Base-by-base conservation (phyloP, 2,888 invertebrate genomes). In the Myathropa florea region DNA sequence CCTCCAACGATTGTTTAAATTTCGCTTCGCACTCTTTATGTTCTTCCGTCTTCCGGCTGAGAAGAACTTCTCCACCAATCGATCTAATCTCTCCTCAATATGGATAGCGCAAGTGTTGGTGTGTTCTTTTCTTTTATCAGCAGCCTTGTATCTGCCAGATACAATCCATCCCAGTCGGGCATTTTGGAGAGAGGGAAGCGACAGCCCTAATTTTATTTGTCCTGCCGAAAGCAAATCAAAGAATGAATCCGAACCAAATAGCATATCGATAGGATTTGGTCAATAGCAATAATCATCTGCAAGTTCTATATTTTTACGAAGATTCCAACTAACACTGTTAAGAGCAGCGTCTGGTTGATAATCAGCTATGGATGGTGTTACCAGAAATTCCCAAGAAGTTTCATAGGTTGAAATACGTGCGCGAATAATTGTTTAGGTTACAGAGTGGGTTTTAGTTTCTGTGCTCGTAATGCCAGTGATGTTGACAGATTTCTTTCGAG, bases 81-180 rank as follows among this genome's bases (percentile, higher is more conserved):
- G 18, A 14, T 65, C 30, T 21, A 59, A 33, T 7, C 33, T 33
- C 12, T 33, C 33, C 12, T 33, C 9, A 33, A 33, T 10, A 33
- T n/a, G n/a, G n/a, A n/a, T 7, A 33, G 12, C 33, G 12, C 33
- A 33, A 7, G 12, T 10, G 2, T 33, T 7, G n/a, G n/a, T 33
- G 12, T 12, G 9, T 10, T 2, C 9, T 10, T 33, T 33, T 33
- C 9, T 33, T 3, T 33, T 3, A 30, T 18, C 23, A 23, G 30
- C 55, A 57, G 14, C 7, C 9, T 88, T 23, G 18, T 21, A 53
- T 53, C 53, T 10, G 4, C 82, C 88, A 12, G 88, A 81, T 6
- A 89, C 86, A 1, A 88, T 77, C 88, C 88, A 88, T 18, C 88
- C 88, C 7, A 88, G 61, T 10, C 84, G 46, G 0, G 89, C 88